Conservation (phyloP, 2,888 invertebrate species). For the Byasa hedistus region DNA sequence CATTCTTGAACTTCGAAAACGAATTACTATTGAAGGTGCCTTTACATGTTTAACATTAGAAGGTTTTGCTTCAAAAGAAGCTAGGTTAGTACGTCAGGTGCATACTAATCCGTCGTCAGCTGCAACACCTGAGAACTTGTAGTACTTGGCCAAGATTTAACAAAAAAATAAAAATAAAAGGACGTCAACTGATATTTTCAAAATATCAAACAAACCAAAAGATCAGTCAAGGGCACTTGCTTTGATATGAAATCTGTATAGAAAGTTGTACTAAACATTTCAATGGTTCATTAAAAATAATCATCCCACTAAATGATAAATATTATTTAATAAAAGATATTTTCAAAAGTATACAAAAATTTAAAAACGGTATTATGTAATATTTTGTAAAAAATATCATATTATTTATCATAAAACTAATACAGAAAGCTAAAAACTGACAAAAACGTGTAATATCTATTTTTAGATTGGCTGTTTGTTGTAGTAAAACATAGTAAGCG, state of each 20-base stretch:
- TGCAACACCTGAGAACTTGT: no score
- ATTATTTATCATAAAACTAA: no score
- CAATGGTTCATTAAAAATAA: background rate
- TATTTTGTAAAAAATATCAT: no score
- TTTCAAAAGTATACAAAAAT: background rate
- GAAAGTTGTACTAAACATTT: background rate
- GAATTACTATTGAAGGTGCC: no score
- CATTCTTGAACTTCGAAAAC: no score
- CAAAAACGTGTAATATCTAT: background rate
- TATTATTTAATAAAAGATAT: no score
- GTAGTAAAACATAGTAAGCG: background rate
- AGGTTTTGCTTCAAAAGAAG: no score
- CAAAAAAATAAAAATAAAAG: background rate
- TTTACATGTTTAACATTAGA: no score
- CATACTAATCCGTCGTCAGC: no score
- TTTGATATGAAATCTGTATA: background rate
- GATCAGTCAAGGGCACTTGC: background rate
- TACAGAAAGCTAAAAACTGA: no score
- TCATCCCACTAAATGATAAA: background rate
- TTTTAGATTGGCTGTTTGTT: background rate
- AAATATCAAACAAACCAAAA: background rate
- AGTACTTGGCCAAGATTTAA: background rate
- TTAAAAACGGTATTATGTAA: background rate
- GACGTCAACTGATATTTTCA: background rate
- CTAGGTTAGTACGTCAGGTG: no score